A percentile compares a stretch with the other conserved stretches of the same genome.
Conservation (phyloP, 2,113 vertebrate genomes). For the Cryptotis parvus region DNA sequence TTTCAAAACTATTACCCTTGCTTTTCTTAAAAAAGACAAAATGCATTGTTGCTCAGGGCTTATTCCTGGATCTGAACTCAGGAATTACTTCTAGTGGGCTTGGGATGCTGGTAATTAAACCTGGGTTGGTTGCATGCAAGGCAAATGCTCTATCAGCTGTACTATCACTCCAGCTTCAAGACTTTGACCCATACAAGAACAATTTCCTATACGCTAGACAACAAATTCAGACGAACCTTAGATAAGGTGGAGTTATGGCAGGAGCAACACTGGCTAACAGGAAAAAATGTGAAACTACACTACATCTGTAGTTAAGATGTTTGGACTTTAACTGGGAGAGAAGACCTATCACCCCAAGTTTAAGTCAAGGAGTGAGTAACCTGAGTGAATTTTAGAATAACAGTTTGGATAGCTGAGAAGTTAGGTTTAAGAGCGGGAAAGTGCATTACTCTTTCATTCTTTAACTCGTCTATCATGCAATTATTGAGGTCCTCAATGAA, state of each 20-base stretch:
- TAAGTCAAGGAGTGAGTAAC: no score
- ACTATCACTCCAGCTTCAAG: slow-evolving; percentile 16
- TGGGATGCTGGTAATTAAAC: no score
- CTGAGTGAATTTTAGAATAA: not conserved
- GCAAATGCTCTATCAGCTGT: no score
- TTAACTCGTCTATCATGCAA: not conserved
- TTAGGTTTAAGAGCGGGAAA: not conserved
- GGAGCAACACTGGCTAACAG: rapidly evolving
- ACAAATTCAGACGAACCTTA: not conserved
- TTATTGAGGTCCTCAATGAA: not conserved
- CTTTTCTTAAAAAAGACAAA: no score
- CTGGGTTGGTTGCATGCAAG: no score
- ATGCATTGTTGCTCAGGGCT: no score
- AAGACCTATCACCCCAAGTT: not conserved
- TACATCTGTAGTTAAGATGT: not conserved
- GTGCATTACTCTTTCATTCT: not conserved
- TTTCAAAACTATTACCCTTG: slow-evolving; percentile 11
- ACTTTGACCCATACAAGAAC: not conserved
- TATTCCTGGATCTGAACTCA: no score
- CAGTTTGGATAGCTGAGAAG: not conserved
- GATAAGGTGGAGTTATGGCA: not conserved
- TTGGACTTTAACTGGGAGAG: not conserved
- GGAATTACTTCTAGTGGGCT: no score
- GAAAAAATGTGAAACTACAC: not conserved
- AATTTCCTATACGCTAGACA: not conserved